A percentile compares a stretch with the other conserved stretches of the same genome.
phyloP scores from a whole-genome alignment of 2,888 invertebrate genomes.

The Coremacera marginata region DNA sequence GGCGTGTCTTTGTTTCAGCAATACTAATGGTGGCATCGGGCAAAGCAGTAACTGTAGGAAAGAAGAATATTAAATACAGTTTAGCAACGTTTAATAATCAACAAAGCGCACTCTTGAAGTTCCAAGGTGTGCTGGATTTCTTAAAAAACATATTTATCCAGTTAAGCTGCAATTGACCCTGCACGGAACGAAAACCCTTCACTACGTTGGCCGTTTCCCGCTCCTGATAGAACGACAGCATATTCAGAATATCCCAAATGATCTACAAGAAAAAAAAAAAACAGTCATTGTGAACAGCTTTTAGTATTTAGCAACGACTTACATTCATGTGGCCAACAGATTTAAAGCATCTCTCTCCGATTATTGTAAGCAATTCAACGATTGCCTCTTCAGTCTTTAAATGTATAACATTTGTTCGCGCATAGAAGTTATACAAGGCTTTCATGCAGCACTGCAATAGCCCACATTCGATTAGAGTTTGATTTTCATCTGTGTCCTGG shows the following conservation, averaged over 20 bases:
- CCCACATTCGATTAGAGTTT: conserved; percentile 62
- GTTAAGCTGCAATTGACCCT: conserved; percentile 62
- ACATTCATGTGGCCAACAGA: conserved; percentile 68
- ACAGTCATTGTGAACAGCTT: neutral
- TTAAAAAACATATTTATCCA: conserved; percentile 62
- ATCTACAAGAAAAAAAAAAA: conserved; percentile 51
- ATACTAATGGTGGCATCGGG: conserved; percentile 57
- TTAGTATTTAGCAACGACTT: conserved; percentile 36
- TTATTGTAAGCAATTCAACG: conserved; percentile 55
- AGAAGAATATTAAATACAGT: neutral
- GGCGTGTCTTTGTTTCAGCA: conserved; percentile 63
- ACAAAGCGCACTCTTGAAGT: conserved; percentile 51
- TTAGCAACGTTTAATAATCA: neutral
- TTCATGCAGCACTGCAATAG: conserved; percentile 65
- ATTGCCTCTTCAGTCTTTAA: conserved; percentile 60
- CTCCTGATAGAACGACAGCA: conserved; percentile 64
- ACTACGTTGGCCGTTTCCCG: conserved; percentile 59
- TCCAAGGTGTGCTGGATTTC: conserved; percentile 50
- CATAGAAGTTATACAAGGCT: conserved; percentile 61
- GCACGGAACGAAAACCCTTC: conserved; percentile 62
- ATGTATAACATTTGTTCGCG: conserved; percentile 52
- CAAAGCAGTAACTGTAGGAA: conserved; percentile 49
- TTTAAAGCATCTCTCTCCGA: conserved; percentile 63
- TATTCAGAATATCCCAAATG: conserved; percentile 68
- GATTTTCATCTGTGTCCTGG: conserved; percentile 60